phyloP scores from a whole-genome alignment of 2,888 invertebrate species.

The Drosophila paramelanica region DNA sequence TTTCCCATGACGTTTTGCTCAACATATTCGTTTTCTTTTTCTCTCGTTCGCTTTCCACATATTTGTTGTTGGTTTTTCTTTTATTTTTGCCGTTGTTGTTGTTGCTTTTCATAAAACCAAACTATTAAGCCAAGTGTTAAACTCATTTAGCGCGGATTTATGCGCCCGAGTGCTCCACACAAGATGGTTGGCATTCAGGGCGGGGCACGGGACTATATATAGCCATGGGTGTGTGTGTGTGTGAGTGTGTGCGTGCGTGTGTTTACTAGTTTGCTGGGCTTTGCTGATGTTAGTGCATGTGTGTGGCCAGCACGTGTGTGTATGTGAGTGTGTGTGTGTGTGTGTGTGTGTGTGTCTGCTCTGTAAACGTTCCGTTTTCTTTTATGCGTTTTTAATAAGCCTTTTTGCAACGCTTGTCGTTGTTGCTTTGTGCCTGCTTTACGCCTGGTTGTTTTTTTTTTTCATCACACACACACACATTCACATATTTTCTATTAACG shows the following conservation, averaged over 20 bases:
- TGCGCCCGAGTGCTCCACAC: slow-evolving; percentile 76
- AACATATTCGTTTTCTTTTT: slow-evolving; percentile 58
- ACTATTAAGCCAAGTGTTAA: slow-evolving; percentile 79
- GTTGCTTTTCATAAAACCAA: slow-evolving; percentile 78
- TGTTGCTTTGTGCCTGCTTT: slow-evolving; percentile 60
- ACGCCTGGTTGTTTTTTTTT: slow-evolving; percentile 20
- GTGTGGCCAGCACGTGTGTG: slow-evolving; percentile 22
- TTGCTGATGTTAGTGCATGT: slow-evolving; percentile 27
- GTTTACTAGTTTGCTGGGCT: slow-evolving; percentile 30
- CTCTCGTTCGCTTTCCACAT: slow-evolving; percentile 48
- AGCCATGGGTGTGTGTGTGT: slow-evolving; percentile 16
- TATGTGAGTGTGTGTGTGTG: slow-evolving; percentile 26
- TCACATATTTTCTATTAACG: slow-evolving; percentile 58
- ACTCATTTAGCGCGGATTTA: slow-evolving; percentile 81
- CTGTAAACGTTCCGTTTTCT: slow-evolving; percentile 77
- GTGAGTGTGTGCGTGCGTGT: slow-evolving; percentile 34
- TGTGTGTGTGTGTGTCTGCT: slow-evolving; percentile 51
- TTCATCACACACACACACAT: not conserved
- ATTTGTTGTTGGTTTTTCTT: slow-evolving; percentile 27
- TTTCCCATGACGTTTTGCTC: slow-evolving; percentile 60
- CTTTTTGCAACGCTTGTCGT: slow-evolving; percentile 70
- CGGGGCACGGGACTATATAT: slow-evolving; percentile 13
- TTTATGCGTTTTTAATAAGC: slow-evolving; percentile 78
- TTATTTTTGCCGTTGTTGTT: slow-evolving; percentile 38
- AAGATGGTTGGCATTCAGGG: slow-evolving; percentile 37